Conservation (phyloP, 2,797 vertebrate species). For the Typhlichthys subterraneus region DNA sequence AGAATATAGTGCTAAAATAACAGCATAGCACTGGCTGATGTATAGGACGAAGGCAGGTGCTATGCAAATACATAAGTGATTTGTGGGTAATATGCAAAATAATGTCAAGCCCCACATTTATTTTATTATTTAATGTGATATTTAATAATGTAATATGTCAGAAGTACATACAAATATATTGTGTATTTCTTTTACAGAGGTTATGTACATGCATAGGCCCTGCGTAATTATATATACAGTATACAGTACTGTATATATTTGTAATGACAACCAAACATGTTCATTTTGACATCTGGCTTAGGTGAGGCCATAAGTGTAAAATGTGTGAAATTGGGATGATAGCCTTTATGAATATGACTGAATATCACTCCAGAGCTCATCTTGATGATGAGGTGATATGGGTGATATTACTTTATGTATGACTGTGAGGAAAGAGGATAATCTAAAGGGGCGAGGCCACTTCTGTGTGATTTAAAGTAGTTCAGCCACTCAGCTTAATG, state of each 20-base stretch:
- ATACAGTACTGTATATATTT: too few species aligned
- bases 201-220: too few species aligned
- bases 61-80: conserved; percentile 9
- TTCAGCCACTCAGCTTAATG: conserved; percentile 54
- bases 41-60: conserved; percentile 13
- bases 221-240: too few species aligned
- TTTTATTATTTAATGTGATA: not conserved
- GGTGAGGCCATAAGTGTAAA: conserved; percentile 28
- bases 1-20: conserved; percentile 38
- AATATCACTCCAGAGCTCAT: conserved; percentile 42
- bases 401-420: conserved; percentile 32
- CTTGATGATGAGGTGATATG: too few species aligned
- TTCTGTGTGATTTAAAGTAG: conserved; percentile 52
- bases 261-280: too few species aligned
- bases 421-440: conserved; percentile 44
- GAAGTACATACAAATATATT: too few species aligned
- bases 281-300: too few species aligned
- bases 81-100: not conserved
- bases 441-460: conserved; percentile 41
- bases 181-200: too few species aligned
- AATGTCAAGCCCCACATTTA: not conserved
- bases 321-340: conserved; percentile 33
- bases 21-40: conserved; percentile 23
- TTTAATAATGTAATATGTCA: not conserved
- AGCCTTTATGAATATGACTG: conserved; percentile 30